A percentile compares a stretch with the other conserved stretches of the same genome.
These are phyloP conservation scores for Valencia hispanica DNA, from an alignment of 2,797 vertebrate genomes.

Conservation along the genomic window DNA sequence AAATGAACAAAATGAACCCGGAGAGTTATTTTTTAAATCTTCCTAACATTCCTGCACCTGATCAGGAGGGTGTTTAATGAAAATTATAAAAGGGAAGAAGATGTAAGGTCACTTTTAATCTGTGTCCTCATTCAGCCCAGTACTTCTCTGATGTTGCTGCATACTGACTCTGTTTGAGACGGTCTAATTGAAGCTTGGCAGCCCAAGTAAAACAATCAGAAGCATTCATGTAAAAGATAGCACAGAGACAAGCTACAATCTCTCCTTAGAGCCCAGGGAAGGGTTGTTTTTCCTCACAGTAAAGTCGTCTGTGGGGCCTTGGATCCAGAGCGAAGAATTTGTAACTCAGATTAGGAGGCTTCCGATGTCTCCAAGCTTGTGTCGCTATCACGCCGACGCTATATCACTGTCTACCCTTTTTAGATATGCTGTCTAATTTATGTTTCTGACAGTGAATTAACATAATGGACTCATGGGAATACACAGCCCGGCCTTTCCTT, in stretches of 20 bases:
- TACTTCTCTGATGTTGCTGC: slow-evolving; percentile 34
- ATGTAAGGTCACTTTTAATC: too few species aligned
- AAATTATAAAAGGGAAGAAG: too few species aligned
- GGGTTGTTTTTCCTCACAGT: slow-evolving; percentile 57
- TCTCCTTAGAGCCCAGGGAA: slow-evolving; percentile 37
- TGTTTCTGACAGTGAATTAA: not conserved
- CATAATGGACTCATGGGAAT: not conserved
- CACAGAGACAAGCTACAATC: slow-evolving; percentile 27
- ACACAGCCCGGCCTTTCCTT: not conserved
- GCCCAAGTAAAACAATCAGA: slow-evolving; percentile 57
- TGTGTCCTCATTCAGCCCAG: slow-evolving; percentile 51
- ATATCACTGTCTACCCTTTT: not conserved
- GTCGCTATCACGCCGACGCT: not conserved
- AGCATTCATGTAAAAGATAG: slow-evolving; percentile 58
- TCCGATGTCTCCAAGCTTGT: not conserved
- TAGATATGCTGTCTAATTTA: not conserved
- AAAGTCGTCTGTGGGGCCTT: slow-evolving; percentile 46
- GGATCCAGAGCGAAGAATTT: slow-evolving; percentile 29
- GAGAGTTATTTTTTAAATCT: too few species aligned
- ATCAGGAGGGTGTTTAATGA: too few species aligned
- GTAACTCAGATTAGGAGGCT: slow-evolving; percentile 53
- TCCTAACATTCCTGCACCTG: too few species aligned
- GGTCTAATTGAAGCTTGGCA: slow-evolving; percentile 64
- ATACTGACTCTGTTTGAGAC: slow-evolving; percentile 65
- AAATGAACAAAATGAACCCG: too few species aligned